A percentile compares a stretch with the other conserved stretches of the same genome.
These are phyloP conservation scores for Epicauta chinensis DNA, from an alignment of 1,140 invertebrate genomes.

Conservation along the genomic window DNA sequence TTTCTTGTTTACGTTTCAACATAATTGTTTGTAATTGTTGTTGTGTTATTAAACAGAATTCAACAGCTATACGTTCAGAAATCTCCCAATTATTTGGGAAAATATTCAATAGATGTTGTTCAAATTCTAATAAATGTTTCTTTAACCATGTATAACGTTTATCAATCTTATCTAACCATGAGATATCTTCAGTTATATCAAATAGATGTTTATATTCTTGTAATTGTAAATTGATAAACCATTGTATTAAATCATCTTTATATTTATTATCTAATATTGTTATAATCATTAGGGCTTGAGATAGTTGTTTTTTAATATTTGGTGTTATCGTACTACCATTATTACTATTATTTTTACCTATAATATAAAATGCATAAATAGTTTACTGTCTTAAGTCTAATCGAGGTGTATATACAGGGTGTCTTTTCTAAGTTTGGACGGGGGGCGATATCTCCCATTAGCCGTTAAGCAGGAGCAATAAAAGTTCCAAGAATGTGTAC, in stretches of 20 bases:
- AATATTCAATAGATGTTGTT: constrained; percentile 75
- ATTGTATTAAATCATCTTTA: constrained; percentile 81
- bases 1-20: constrained; percentile 74
- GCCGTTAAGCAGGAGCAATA: too few species aligned
- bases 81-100: constrained; percentile 94
- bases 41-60: constrained; percentile 79
- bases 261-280: constrained; percentile 87
- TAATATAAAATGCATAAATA: too few species aligned
- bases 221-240: constrained; percentile 87
- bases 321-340: too few species aligned
- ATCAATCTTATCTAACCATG: constrained; percentile 96
- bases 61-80: constrained; percentile 85
- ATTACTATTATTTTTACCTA: too few species aligned
- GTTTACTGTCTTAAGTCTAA: too few species aligned
- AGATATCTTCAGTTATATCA: constrained; percentile 89
- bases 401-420: too few species aligned
- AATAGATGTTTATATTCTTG: constrained; percentile 93
- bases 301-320: constrained; percentile 53
- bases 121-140: constrained; percentile 90
- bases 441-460: too few species aligned
- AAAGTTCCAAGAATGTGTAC: too few species aligned
- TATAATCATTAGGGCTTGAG: constrained; percentile 89
- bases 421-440: too few species aligned
- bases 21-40: constrained; percentile 80
- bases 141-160: constrained; percentile 96